These are phyloP conservation scores for Xyrichtys novacula DNA, from an alignment of 2,797 vertebrate species.

Conservation along the genomic window DNA sequence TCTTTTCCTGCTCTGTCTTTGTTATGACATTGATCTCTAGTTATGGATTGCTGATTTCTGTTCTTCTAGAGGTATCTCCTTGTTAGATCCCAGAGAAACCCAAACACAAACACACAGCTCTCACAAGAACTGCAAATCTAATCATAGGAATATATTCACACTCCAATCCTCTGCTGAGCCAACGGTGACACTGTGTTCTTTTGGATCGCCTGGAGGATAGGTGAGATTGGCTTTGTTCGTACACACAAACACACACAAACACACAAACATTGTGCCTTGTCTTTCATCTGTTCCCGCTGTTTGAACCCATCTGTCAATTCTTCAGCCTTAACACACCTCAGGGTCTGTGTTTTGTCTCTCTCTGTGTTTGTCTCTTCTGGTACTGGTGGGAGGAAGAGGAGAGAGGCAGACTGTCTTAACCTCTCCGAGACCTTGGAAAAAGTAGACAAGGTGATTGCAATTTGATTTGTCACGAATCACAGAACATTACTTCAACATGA, in stretches of 20 bases:
- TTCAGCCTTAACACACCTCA: constrained; percentile 52
- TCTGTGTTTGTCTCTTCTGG: constrained; percentile 20
- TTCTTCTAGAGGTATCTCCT: background rate
- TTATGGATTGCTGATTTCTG: background rate
- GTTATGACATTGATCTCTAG: background rate
- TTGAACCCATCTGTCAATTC: constrained; percentile 72
- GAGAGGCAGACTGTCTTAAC: constrained; percentile 21
- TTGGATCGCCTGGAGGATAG: constrained; percentile 52
- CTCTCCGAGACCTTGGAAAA: constrained; percentile 39
- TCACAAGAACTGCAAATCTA: constrained; percentile 45
- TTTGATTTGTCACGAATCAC: constrained; percentile 70
- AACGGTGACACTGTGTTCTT: constrained; percentile 54
- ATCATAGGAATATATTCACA: constrained; percentile 50
- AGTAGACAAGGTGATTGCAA: constrained; percentile 53
- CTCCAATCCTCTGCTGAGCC: constrained; percentile 28
- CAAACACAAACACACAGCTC: no score
- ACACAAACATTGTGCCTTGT: constrained; percentile 49
- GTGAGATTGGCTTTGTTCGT: constrained; percentile 65
- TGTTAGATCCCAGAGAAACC: background rate
- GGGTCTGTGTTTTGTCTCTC: constrained; percentile 54
- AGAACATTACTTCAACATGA: constrained; percentile 54
- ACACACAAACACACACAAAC: constrained; percentile 1
- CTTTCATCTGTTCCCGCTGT: constrained; percentile 66
- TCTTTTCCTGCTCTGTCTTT: background rate
- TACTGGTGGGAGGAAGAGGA: constrained; percentile 30